Percentiles rank a stretch among this genome's conserved stretches.
phyloP scores from a whole-genome alignment of 2,797 vertebrate genomes.

The Erethizon dorsatum region DNA sequence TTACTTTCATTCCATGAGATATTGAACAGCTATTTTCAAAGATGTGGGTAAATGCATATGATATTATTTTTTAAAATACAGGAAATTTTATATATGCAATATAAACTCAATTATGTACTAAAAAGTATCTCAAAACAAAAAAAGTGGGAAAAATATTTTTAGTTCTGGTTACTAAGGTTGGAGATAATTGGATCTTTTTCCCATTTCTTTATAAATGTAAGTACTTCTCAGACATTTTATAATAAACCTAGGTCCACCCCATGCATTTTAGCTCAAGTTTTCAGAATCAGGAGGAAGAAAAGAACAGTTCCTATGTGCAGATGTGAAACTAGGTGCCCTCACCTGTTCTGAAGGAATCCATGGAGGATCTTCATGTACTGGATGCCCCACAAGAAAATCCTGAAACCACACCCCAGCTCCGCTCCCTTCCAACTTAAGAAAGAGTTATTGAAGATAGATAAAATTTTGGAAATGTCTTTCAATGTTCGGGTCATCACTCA shows the following conservation, averaged over 20 bases:
- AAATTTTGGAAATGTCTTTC: background rate
- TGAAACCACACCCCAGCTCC: background rate
- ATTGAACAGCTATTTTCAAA: background rate
- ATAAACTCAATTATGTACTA: background rate
- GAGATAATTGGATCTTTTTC: background rate
- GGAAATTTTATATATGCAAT: background rate
- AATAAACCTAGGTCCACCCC: background rate
- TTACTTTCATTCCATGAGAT: background rate
- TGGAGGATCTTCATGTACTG: background rate
- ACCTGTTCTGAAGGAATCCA: background rate
- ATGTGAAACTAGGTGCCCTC: background rate
- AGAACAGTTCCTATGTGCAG: background rate
- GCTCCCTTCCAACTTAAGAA: background rate
- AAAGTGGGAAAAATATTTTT: background rate
- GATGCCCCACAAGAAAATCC: background rate
- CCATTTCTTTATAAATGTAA: background rate
- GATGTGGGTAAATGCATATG: background rate
- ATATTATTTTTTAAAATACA: background rate
- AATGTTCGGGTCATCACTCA: background rate
- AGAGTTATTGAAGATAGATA: background rate
- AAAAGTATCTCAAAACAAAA: conserved; percentile 14
- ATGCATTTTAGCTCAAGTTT: background rate
- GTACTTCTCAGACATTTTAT: background rate
- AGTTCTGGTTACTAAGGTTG: background rate
- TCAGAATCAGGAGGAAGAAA: background rate